Evolutionary conservation across 2,797 vertebrate genomes (phyloP).

Genomic region (Silurus lanzhouensis): DNA sequence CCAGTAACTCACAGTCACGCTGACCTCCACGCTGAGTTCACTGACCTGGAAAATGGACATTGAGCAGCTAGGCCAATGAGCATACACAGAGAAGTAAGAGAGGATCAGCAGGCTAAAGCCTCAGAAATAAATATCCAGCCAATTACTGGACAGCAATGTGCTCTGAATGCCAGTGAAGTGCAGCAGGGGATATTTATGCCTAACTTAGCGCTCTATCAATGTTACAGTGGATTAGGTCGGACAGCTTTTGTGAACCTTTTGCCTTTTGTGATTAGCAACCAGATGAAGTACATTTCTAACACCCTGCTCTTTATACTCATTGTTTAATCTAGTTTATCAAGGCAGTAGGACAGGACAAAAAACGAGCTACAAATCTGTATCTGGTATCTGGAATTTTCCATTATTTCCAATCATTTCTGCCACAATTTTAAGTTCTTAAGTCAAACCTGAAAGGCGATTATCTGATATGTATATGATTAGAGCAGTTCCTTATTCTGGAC

Average conservation of each 20-base stretch:
- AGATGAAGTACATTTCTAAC: constrained; percentile 24
- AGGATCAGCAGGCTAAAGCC: constrained; percentile 59
- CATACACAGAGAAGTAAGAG: constrained; percentile 40
- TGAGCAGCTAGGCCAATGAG: constrained; percentile 47
- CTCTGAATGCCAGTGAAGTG: constrained; percentile 46
- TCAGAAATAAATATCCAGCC: constrained; percentile 77
- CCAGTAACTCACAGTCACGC: constrained; percentile 46
- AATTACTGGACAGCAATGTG: constrained; percentile 81
- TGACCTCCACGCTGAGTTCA: constrained; percentile 68
- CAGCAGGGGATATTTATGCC: constrained; percentile 61
- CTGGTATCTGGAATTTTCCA: neutral
- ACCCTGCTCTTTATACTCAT: neutral
- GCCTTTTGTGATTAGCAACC: constrained; percentile 25
- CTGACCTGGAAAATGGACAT: constrained; percentile 74
- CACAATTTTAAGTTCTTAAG: neutral
- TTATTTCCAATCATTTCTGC: neutral
- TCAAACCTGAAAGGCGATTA: neutral
- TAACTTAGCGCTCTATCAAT: constrained; percentile 48
- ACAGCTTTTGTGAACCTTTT: constrained; percentile 33
- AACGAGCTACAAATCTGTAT: neutral
- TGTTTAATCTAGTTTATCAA: neutral
- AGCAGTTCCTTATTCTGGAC: no score
- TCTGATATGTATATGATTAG: no score
- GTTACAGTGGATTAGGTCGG: constrained; percentile 54
- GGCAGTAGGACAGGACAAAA: neutral